Evolutionary conservation across 2,113 vertebrate genomes (phyloP).

Genomic region (Murina feae): DNA sequence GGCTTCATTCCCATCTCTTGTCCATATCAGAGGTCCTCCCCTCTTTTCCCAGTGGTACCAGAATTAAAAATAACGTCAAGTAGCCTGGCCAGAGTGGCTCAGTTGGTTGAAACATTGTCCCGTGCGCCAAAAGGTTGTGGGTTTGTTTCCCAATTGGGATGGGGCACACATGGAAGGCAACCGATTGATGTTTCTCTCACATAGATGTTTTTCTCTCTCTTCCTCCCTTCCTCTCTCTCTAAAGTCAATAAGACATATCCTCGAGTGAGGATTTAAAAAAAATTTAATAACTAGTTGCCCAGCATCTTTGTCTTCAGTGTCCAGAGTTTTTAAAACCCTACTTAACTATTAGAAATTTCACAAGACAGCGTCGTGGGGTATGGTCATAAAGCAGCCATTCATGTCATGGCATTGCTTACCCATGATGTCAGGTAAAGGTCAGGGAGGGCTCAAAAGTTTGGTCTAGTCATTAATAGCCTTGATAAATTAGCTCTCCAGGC

Average conservation of each 20-base stretch:
- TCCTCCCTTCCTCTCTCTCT: too few relatives aligned
- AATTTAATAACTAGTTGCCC: not conserved
- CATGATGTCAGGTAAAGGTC: not conserved
- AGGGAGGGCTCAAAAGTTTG: not conserved
- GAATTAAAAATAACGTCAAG: not conserved
- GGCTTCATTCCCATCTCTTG: not conserved
- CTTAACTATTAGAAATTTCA: not conserved
- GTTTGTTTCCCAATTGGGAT: too few relatives aligned
- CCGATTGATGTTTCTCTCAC: too few relatives aligned
- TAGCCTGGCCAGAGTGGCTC: not conserved
- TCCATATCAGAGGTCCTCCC: not conserved
- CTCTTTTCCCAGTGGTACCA: not conserved
- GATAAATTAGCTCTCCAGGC: not conserved
- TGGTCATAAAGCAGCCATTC: not conserved
- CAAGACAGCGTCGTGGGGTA: not conserved
- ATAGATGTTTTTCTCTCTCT: too few relatives aligned
- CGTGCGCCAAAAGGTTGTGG: too few relatives aligned
- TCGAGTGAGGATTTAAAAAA: not conserved
- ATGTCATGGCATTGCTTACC: not conserved
- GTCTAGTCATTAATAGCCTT: not conserved
- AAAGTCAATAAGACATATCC: not conserved
- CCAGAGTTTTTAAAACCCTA: not conserved
- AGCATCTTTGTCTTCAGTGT: not conserved
- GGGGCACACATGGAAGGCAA: too few relatives aligned
- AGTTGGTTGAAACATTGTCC: not conserved